phyloP scores from a whole-genome alignment of 2,888 invertebrate species.

The Sarcophaga subvicina region DNA sequence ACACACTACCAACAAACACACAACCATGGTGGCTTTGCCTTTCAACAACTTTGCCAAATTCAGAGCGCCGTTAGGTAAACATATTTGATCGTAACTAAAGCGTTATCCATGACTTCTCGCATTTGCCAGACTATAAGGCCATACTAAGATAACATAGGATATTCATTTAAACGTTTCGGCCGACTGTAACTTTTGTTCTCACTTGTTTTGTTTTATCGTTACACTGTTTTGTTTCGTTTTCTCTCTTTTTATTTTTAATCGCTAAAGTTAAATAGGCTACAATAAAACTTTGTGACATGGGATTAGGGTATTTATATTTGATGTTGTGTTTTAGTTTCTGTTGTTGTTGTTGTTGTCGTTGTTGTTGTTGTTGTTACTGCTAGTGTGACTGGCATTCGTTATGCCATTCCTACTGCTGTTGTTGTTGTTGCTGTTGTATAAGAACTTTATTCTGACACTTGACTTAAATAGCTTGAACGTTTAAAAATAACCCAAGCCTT shows the following conservation, averaged over 20 bases:
- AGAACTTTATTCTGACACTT: constrained; percentile 62
- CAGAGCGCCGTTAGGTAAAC: too few relatives aligned
- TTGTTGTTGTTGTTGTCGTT: neutral
- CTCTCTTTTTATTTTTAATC: constrained; percentile 41
- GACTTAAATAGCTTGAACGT: constrained; percentile 54
- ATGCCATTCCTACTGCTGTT: neutral
- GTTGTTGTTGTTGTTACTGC: constrained; percentile 5
- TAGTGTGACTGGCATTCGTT: neutral
- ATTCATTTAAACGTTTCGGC: too few relatives aligned
- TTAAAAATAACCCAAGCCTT: constrained; percentile 36
- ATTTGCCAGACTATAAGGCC: too few relatives aligned
- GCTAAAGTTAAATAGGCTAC: constrained; percentile 52
- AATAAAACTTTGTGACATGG: constrained; percentile 43
- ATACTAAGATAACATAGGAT: too few relatives aligned
- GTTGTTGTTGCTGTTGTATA: constrained; percentile 22
- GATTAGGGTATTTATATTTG: constrained; percentile 45
- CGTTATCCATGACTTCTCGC: too few relatives aligned
- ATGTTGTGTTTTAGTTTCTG: neutral
- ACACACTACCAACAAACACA: too few relatives aligned
- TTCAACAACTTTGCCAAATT: too few relatives aligned
- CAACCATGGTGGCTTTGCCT: too few relatives aligned
- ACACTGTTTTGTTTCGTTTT: neutral
- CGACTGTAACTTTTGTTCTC: neutral
- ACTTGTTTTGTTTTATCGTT: neutral
- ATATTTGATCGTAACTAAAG: too few relatives aligned